Percentiles rank a stretch among this genome's conserved stretches.
Evolutionary conservation across 2,113 vertebrate genomes (phyloP).

Genomic region (Perognathus longimembris): DNA sequence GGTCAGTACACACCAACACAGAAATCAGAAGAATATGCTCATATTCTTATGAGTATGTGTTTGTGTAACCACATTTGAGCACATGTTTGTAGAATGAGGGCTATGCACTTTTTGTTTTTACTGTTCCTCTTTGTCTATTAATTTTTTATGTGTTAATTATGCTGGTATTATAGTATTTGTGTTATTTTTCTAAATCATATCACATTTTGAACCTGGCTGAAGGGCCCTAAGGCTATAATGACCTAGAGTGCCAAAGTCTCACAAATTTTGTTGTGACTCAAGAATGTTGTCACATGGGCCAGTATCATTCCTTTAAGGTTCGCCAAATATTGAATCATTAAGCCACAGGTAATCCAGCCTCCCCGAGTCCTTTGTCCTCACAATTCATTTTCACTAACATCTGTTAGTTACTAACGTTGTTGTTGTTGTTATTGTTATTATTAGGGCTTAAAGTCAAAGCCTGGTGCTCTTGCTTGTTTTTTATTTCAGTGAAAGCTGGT

Average conservation of each 20-base stretch:
- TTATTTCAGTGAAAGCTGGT: no score
- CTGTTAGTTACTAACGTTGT: no score
- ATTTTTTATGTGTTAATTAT: not conserved
- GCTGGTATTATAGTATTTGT: not conserved
- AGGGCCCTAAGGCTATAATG: not conserved
- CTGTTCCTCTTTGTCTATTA: not conserved
- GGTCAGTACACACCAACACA: not conserved
- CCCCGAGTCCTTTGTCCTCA: not conserved
- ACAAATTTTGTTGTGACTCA: not conserved
- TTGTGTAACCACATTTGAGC: no score
- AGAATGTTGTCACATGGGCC: not conserved
- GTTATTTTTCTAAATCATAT: not conserved
- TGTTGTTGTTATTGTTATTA: no score
- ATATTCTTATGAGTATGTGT: not conserved
- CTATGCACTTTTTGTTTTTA: not conserved
- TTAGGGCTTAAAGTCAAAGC: no score
- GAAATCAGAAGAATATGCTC: no score
- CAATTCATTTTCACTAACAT: not conserved
- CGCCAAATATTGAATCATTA: conserved; percentile 16
- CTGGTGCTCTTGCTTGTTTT: no score
- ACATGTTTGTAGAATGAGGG: not conserved
- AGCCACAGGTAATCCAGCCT: not conserved
- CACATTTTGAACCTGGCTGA: not conserved
- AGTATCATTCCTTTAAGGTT: not conserved
- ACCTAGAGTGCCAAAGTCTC: not conserved